Evolutionary conservation across 2,797 vertebrate species (phyloP).

Genomic region (Tokudaia muenninki): DNA sequence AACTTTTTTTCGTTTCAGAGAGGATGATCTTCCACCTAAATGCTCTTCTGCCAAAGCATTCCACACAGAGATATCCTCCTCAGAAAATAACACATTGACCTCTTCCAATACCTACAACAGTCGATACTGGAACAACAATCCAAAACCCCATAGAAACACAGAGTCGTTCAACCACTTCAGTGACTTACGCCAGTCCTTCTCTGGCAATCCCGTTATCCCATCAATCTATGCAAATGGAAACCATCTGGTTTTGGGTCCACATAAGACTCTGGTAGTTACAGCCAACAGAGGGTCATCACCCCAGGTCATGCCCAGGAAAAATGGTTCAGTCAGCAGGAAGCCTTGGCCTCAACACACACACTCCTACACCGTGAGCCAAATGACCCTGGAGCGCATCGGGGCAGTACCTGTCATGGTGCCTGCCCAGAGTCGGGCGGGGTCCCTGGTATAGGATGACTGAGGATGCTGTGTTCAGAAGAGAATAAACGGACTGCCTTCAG

Average conservation of each 20-base stretch:
- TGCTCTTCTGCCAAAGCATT: constrained; percentile 94
- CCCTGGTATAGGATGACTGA: constrained; percentile 91
- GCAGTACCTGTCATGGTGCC: constrained; percentile 98
- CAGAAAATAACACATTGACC: constrained; percentile 97
- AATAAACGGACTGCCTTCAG: constrained; percentile 25
- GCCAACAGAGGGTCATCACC: constrained; percentile 95
- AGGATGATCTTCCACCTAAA: constrained; percentile 98
- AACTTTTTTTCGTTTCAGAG: constrained; percentile 88
- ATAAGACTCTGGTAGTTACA: constrained; percentile 97
- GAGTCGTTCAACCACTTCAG: constrained; percentile 94
- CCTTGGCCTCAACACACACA: constrained; percentile 91
- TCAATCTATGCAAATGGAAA: constrained; percentile 93
- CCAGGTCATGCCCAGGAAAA: constrained; percentile 92
- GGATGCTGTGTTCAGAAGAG: not conserved
- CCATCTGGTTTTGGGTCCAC: constrained; percentile 92
- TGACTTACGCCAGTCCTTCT: constrained; percentile 93
- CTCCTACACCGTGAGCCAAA: constrained; percentile 96
- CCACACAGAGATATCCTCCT: constrained; percentile 96
- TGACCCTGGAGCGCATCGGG: constrained; percentile 96
- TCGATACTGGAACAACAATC: constrained; percentile 96
- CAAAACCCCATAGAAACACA: constrained; percentile 93
- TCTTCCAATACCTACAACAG: constrained; percentile 99
- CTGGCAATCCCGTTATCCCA: constrained; percentile 86
- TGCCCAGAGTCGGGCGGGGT: constrained; percentile 97
- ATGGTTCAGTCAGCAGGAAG: constrained; percentile 93